Conservation (phyloP, 2,113 vertebrate genomes). For the Agelaius phoeniceus region DNA sequence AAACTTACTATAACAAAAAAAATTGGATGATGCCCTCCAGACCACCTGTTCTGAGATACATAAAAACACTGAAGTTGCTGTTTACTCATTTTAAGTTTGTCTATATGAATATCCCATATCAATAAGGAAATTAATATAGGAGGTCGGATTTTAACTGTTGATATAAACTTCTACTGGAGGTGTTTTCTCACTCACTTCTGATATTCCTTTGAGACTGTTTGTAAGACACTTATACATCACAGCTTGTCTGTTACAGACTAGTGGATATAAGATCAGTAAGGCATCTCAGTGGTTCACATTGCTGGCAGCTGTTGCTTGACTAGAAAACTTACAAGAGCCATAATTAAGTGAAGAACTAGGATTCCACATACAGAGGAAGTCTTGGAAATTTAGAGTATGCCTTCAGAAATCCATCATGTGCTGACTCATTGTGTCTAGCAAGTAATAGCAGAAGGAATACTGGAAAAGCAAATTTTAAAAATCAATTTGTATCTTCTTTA, state of each 20-base stretch:
- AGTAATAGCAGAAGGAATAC: background rate
- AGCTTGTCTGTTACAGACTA: background rate
- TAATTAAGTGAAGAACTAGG: background rate
- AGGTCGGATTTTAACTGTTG: background rate
- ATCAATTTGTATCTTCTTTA: background rate
- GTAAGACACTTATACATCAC: background rate
- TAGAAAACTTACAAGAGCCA: background rate
- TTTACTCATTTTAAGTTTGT: background rate
- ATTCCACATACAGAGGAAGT: background rate
- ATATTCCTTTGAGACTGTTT: background rate
- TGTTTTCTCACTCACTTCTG: background rate
- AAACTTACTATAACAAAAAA: background rate
- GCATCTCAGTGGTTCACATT: background rate
- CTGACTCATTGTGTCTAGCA: background rate
- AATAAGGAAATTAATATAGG: background rate
- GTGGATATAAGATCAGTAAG: background rate
- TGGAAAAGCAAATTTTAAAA: slow-evolving; percentile 31
- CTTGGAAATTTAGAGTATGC: background rate
- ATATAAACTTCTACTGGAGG: background rate
- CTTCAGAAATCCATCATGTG: background rate
- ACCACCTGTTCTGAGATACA: background rate
- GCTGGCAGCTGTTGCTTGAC: background rate
- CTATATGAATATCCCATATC: background rate
- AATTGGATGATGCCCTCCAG: background rate
- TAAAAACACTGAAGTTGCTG: background rate